Percentiles rank a stretch among this genome's conserved stretches.
These are phyloP conservation scores for Myotis davidii DNA, from an alignment of 2,113 vertebrate species.

Conservation along the genomic window DNA sequence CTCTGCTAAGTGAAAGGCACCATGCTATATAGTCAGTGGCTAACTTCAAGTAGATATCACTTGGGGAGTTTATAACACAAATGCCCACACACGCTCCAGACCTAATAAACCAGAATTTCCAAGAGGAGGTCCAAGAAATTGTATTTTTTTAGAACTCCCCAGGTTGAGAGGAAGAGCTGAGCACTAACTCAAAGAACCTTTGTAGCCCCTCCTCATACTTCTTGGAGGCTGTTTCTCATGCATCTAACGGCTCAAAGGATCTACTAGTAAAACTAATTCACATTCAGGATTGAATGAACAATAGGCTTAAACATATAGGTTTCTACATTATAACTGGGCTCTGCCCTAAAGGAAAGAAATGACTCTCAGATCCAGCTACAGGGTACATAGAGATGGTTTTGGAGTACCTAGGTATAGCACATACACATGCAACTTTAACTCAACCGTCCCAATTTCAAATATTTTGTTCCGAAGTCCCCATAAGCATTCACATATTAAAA, in stretches of 20 bases:
- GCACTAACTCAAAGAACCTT: not conserved
- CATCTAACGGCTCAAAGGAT: not conserved
- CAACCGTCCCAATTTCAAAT: not conserved
- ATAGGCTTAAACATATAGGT: not conserved
- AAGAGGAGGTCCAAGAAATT: not conserved
- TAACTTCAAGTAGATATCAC: not conserved
- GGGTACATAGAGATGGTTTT: not conserved
- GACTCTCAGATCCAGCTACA: not conserved
- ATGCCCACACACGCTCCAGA: not conserved
- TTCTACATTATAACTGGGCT: slow-evolving; percentile 14
- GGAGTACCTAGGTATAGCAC: not conserved
- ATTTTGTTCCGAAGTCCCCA: not conserved
- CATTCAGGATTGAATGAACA: not conserved
- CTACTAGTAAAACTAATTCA: not conserved
- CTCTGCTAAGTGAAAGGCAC: not conserved
- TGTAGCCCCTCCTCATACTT: not conserved
- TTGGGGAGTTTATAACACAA: not conserved
- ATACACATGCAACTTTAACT: not conserved
- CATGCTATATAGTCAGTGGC: not conserved
- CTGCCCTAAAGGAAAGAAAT: not conserved
- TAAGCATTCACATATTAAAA: not conserved
- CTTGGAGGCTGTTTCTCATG: not conserved
- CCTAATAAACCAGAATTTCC: not conserved
- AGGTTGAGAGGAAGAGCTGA: not conserved
- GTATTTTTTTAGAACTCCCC: not conserved